Evolutionary conservation across 1,140 invertebrate genomes (phyloP), one percentile per base, ranked within the genome.

Genomic region (Venturia canescens): DNA sequence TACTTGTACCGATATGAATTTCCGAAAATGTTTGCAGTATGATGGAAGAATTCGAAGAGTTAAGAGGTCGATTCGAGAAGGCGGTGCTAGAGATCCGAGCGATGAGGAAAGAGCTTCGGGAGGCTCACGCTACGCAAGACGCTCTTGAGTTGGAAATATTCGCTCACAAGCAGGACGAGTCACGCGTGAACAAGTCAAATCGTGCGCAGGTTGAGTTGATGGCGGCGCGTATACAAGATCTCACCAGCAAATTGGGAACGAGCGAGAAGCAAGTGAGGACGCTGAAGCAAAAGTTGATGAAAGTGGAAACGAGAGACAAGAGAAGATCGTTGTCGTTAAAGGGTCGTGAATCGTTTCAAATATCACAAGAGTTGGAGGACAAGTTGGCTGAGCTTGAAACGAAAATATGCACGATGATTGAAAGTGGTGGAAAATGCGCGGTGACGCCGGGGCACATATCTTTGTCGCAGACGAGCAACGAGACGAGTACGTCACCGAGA

Each of bases 261-360:
- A 96, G 96, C n/a, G 97, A 98, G 86, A 96, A 97, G 85, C 96
- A 97, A 89, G 94, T 97, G 13, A 92, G 96, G 76, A 94, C 93
- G 5, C 84, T 97, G 26, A 97, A 97, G 89, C 95, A 96, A 84
- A 97, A 97, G 88, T 89, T 97, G 53, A 94, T 95, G 82, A 96
- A 96, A 87, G 93, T 94, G 0, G 97, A 97, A 86, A 94, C 94
- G 0, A 93, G 95, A 80, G 96, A 96, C 83, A 95, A 97, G 83
- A 91, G 96, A 78, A 92, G 97, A 72, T 97, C 96, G 34, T 92
- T 97, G 29, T 97, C 96, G 1, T 88, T 98, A 27, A 97, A 97
- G 90, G 96, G 96, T 31, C 89, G 93, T 38, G 96, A 97, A 88
- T 96, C 96, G 18, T 94, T 97, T 82, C 94, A 95, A 9, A 93